Evolutionary conservation across 2,888 invertebrate genomes (phyloP), one percentile per base, ranked within the genome.

Genomic region (Nemotelus pantherinus): DNA sequence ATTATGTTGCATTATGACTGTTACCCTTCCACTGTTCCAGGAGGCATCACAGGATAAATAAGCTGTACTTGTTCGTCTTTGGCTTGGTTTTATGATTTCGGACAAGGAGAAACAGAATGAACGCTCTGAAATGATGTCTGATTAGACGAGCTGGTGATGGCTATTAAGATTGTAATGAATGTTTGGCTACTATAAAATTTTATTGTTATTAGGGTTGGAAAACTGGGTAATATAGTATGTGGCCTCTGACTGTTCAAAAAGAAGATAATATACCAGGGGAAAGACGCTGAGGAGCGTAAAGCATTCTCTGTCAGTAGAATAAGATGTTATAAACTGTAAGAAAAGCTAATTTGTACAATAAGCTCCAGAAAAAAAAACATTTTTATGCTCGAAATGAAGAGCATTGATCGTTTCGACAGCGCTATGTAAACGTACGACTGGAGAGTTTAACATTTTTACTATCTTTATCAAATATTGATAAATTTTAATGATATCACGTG

Each of bases 161-260:
- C 25, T 44, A 47, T 65, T 65, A 65, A 65, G 65, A 65, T 65
- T 65, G 65, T 65, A 65, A 65, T 65, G 65, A 65, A 65, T 65
- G 65, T 65, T n/a, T 65, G 65, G 65, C 65, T 65, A 65, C 65
- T 65, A 65, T 65, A 65, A 65, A 65, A 65, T 65, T 65, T 65
- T 65, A 65, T 65, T 65, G 65, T 65, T 65, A 65, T 65, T 65
- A 65, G 47, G 65, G 65, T 47, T 65, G 10, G 65, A 65, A 65
- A 10, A 65, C 65, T 65, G 65, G 65, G 45, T 9, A 45, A 65
- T 45, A 45, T 65, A n/a, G 58, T 65, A 45, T 65, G 65, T 65
- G 10, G 2, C 65, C 45, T 65, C 45, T 65, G 53, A 53, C 5
- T 6, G 53, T 50, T 6, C 5, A 5, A 5, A 9, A 6, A 9